Percentiles rank a stretch among this genome's conserved stretches.
These are phyloP conservation scores for Sarcophaga subvicina DNA, from an alignment of 2,888 invertebrate genomes.

Conservation along the genomic window DNA sequence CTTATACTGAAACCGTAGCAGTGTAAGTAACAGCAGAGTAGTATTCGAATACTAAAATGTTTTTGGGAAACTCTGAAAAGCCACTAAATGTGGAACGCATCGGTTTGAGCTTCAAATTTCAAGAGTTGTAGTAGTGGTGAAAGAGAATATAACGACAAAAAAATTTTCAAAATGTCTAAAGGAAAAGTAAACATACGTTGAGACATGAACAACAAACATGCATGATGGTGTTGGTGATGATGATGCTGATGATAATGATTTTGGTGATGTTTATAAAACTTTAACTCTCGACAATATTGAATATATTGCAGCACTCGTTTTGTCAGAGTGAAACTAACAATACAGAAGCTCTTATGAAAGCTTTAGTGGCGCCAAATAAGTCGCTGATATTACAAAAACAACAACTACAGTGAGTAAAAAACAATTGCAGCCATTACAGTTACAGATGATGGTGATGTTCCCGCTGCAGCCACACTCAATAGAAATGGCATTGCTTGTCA, in stretches of 20 bases:
- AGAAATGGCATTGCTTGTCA: background rate
- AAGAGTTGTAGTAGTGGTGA: slow-evolving; percentile 59
- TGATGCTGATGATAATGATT: no score
- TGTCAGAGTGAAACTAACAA: no score
- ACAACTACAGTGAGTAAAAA: rapidly evolving
- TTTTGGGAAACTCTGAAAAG: slow-evolving; percentile 18
- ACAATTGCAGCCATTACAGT: background rate
- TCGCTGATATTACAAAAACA: no score
- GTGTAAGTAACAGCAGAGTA: no score
- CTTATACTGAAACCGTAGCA: no score
- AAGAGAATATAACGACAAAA: background rate
- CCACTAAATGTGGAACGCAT: background rate
- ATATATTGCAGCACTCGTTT: no score
- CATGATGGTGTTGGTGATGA: no score
- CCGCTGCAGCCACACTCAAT: background rate
- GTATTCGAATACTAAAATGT: background rate
- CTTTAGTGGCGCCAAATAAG: no score
- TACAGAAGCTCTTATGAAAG: no score
- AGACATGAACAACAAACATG: slow-evolving; percentile 32
- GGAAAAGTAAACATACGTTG: slow-evolving; percentile 24
- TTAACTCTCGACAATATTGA: background rate
- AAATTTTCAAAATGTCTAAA: slow-evolving; percentile 4
- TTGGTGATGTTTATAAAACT: background rate
- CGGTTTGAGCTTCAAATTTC: slow-evolving; percentile 49
- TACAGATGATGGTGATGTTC: slow-evolving; percentile 19